Percentiles rank a stretch among this genome's conserved stretches.
phyloP scores from a whole-genome alignment of 23 tunicate genomes.

The Phallusia fumigata region DNA sequence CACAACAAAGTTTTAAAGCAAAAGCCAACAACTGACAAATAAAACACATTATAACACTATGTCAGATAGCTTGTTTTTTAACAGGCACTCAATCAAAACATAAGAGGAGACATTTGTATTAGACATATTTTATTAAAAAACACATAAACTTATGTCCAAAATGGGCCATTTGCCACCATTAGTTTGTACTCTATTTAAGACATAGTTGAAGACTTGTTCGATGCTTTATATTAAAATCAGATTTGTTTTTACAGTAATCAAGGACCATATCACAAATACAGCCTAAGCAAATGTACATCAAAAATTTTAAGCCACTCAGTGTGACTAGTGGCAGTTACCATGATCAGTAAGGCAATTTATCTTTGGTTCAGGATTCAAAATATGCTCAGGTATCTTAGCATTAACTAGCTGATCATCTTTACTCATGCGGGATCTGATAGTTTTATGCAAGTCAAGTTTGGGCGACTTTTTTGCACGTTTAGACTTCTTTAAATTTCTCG shows the following conservation, averaged over 20 bases:
- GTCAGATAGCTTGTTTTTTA: not conserved
- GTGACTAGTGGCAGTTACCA: conserved; percentile 4
- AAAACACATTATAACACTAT: not conserved
- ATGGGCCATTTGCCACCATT: too few relatives aligned
- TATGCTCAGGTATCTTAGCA: not conserved
- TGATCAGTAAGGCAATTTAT: not conserved
- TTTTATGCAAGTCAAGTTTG: not conserved
- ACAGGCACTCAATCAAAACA: not conserved
- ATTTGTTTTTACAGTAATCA: too few relatives aligned
- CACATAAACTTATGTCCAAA: not conserved
- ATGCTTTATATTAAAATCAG: too few relatives aligned
- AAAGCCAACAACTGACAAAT: not conserved
- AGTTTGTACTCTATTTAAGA: too few relatives aligned
- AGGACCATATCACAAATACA: too few relatives aligned
- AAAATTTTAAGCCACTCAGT: not conserved
- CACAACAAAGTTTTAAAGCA: not conserved
- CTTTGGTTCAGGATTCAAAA: not conserved
- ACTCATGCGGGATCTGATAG: not conserved
- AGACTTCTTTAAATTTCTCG: not conserved
- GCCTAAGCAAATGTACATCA: not conserved
- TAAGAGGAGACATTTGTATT: not conserved
- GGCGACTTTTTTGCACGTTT: not conserved
- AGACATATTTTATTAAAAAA: not conserved
- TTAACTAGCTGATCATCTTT: conserved; percentile 7
- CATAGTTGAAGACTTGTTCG: too few relatives aligned